Evolutionary conservation across 1,140 invertebrate genomes (phyloP).

Genomic region (Meloidogyne chitwoodi): DNA sequence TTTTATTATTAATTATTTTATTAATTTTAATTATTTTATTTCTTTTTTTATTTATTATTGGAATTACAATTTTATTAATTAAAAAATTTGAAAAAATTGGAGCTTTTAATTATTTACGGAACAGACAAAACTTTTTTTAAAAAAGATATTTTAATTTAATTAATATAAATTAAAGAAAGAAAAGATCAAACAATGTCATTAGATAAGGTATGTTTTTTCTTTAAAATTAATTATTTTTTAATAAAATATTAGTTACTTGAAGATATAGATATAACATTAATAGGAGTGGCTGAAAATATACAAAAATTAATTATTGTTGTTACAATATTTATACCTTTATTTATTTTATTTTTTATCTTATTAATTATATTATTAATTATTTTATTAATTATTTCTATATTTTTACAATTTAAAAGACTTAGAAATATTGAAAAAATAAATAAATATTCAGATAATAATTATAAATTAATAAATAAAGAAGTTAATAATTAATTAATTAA

Average conservation of each 20-base stretch:
- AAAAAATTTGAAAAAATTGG: too few species aligned
- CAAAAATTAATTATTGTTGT: constrained; percentile 1
- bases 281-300: background rate
- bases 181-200: background rate
- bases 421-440: too few species aligned
- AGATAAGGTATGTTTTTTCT: background rate
- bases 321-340: constrained; percentile 17
- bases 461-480: too few species aligned
- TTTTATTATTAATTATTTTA: background rate
- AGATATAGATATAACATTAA: constrained; percentile 7
- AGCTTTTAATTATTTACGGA: too few species aligned
- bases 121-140: too few species aligned
- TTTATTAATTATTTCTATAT: constrained; percentile 13
- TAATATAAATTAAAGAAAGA: too few species aligned
- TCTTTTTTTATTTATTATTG: too few species aligned
- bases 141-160: too few species aligned
- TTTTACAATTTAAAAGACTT: constrained; percentile 19
- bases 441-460: too few species aligned
- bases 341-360: constrained; percentile 5
- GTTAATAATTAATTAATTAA: too few species aligned
- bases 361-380: constrained; percentile 12
- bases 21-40: background rate
- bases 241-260: background rate
- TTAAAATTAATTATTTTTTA: background rate
- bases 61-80: too few species aligned